phyloP scores from a whole-genome alignment of 1,140 invertebrate species.

The Lepidurus arcticus region DNA sequence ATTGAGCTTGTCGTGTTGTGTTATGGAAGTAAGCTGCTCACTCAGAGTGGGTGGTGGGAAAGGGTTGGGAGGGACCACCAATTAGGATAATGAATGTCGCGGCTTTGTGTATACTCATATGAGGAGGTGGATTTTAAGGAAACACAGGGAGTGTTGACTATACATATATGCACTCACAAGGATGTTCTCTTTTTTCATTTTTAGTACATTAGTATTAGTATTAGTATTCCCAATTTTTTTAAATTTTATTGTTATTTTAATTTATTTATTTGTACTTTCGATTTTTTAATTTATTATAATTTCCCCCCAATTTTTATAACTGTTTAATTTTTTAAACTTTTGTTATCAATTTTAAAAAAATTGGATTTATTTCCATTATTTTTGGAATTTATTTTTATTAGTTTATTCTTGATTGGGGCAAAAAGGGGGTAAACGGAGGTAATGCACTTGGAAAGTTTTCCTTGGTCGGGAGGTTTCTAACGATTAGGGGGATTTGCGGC shows the following conservation, averaged over 20 bases:
- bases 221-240: too few species aligned
- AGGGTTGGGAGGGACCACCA: neutral
- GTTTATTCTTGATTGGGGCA: too few species aligned
- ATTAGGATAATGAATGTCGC: constrained; percentile 19
- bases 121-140: constrained; percentile 11
- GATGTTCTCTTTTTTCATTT: neutral
- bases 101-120: constrained; percentile 22
- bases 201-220: too few species aligned
- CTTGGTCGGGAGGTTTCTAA: neutral
- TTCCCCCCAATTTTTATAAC: too few species aligned
- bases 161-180: neutral
- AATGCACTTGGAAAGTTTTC: neutral
- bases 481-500: neutral
- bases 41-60: neutral
- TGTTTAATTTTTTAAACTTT: too few species aligned
- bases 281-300: too few species aligned
- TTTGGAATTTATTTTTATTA: too few species aligned
- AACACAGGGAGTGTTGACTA: neutral
- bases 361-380: too few species aligned
- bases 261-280: too few species aligned
- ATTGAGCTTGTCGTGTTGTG: constrained; percentile 14
- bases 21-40: neutral
- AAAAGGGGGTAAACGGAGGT: too few species aligned
- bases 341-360: too few species aligned
- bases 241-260: too few species aligned